Evolutionary conservation across 2,797 vertebrate genomes (phyloP).

Genomic region (Artibeus jamaicensis): DNA sequence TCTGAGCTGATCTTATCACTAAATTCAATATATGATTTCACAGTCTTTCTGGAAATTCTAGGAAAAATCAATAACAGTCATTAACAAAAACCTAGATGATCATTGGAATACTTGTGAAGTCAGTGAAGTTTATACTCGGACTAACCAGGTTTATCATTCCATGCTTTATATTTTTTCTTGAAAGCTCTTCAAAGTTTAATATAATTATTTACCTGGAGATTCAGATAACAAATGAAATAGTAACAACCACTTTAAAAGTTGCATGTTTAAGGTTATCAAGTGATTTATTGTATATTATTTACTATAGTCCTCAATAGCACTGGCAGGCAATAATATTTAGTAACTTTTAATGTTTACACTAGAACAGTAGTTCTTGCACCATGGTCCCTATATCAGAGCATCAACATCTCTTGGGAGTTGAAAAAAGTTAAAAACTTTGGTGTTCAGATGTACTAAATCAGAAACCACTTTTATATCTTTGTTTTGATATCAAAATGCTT

Average conservation of each 20-base stretch:
- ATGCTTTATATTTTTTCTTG: neutral
- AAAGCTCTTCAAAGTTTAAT: neutral
- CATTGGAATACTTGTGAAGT: neutral
- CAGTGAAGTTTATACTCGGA: conserved; percentile 10
- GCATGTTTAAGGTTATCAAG: neutral
- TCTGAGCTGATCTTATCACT: conserved; percentile 24
- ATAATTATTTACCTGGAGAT: neutral
- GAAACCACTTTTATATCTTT: neutral
- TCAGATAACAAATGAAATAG: neutral
- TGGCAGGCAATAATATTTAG: neutral
- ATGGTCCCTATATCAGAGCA: neutral
- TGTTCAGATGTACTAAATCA: neutral
- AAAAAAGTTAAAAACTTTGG: neutral
- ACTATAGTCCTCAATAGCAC: neutral
- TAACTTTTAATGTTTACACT: neutral
- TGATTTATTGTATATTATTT: neutral
- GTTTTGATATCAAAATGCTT: neutral
- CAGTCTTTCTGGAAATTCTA: conserved; percentile 3
- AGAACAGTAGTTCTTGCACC: neutral
- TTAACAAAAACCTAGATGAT: neutral
- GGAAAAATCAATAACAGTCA: neutral
- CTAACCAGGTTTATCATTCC: neutral
- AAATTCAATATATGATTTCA: conserved; percentile 18
- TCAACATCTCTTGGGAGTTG: neutral
- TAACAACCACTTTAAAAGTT: conserved; percentile 4